Percentiles rank a stretch among this genome's conserved stretches.
Conservation (phyloP, 2,888 invertebrate species). For the Diabrotica balteata region DNA sequence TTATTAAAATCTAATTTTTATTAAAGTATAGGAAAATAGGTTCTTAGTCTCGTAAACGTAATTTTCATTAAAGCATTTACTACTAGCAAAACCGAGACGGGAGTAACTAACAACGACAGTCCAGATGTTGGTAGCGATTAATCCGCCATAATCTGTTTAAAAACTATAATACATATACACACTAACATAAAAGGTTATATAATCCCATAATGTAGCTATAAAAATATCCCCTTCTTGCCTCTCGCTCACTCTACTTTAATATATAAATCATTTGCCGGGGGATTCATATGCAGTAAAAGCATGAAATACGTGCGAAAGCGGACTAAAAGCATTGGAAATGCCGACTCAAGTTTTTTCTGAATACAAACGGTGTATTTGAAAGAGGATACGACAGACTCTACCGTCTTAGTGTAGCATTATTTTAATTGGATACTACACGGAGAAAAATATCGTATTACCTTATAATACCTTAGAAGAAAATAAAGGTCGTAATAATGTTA, state of each 20-base stretch:
- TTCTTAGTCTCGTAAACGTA: no score
- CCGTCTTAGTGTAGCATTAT: not conserved
- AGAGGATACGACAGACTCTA: not conserved
- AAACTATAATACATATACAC: not conserved
- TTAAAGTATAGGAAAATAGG: no score
- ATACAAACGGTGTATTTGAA: not conserved
- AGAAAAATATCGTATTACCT: no score
- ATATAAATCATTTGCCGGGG: slow-evolving; percentile 28
- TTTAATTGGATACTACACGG: no score
- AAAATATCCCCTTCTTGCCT: slow-evolving; percentile 10
- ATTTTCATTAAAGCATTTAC: no score
- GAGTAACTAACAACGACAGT: no score
- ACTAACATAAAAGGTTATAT: not conserved
- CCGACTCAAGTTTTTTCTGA: slow-evolving; percentile 26
- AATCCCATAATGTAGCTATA: not conserved
- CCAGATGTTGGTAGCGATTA: not conserved
- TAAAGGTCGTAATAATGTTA: no score
- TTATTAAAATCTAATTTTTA: no score
- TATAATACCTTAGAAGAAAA: no score
- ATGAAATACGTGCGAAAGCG: slow-evolving; percentile 31
- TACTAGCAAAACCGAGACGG: no score
- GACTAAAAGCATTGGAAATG: slow-evolving; percentile 26
- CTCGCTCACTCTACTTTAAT: not conserved
- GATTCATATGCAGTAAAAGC: slow-evolving; percentile 20
- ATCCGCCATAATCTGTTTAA: not conserved